phyloP scores from a whole-genome alignment of 2,888 invertebrate genomes.

The Homarus gammarus region DNA sequence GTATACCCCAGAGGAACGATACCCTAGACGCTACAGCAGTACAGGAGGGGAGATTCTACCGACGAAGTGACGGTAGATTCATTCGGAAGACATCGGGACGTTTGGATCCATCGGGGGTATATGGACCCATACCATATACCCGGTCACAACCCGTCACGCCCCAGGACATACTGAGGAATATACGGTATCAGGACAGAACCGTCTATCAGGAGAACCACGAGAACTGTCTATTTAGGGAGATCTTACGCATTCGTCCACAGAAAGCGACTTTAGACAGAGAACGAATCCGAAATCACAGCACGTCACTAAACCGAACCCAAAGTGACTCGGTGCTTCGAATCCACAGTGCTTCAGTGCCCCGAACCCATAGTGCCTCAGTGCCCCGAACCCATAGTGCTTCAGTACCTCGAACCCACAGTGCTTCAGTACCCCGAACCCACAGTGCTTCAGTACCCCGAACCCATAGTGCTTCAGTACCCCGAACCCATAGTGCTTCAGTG shows the following conservation, averaged over 20 bases:
- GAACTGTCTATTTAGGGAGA: constrained; percentile 43
- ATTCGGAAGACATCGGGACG: not conserved
- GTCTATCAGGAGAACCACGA: constrained; percentile 22
- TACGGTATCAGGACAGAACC: constrained; percentile 16
- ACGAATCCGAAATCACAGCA: not conserved
- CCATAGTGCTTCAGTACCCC: not conserved
- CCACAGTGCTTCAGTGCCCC: too few species aligned
- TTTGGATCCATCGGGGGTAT: constrained; percentile 29
- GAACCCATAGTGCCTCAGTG: too few species aligned
- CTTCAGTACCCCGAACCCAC: not conserved
- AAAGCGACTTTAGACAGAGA: not conserved
- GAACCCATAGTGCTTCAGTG: not conserved
- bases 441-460: not conserved
- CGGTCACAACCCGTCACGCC: constrained; percentile 31
- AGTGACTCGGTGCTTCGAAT: not conserved
- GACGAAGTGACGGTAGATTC: constrained; percentile 43
- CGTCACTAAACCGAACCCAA: too few species aligned
- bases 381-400: not conserved
- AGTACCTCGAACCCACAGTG: not conserved
- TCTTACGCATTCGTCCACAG: constrained; percentile 29
- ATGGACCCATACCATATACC: constrained; percentile 21
- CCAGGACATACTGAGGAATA: constrained; percentile 21
- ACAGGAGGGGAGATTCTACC: constrained; percentile 30
- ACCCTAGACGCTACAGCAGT: not conserved
- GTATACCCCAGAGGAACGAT: not conserved